These are phyloP conservation scores for Caenorhabditis japonica DNA, from an alignment of 2,888 invertebrate genomes.

Conservation along the genomic window DNA sequence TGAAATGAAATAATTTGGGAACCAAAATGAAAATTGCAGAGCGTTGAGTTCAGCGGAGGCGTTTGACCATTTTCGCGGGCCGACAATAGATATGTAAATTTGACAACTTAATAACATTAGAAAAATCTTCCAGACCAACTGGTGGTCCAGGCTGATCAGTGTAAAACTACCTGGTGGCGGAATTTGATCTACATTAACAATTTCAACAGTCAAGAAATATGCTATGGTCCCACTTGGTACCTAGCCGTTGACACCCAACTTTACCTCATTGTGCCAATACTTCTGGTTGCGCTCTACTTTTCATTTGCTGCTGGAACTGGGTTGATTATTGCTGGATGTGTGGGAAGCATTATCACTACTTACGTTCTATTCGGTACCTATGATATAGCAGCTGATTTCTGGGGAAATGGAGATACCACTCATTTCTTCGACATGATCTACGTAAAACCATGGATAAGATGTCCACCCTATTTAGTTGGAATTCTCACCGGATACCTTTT, in stretches of 20 bases:
- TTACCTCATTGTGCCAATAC: slow-evolving; percentile 47
- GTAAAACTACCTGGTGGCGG: slow-evolving; percentile 56
- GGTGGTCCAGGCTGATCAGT: slow-evolving; percentile 25
- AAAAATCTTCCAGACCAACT: slow-evolving; percentile 37
- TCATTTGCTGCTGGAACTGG: slow-evolving; percentile 36
- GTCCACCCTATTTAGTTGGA: slow-evolving; percentile 78
- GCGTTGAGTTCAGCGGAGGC: no score
- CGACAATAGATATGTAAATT: no score
- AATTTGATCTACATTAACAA: slow-evolving; percentile 69
- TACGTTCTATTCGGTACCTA: slow-evolving; percentile 13
- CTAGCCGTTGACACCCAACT: slow-evolving; percentile 55
- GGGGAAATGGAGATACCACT: slow-evolving; percentile 20
- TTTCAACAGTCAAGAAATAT: slow-evolving; percentile 27
- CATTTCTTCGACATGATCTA: slow-evolving; percentile 16
- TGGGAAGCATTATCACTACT: slow-evolving; percentile 21
- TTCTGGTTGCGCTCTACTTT: slow-evolving; percentile 44
- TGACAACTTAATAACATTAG: no score
- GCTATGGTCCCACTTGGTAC: slow-evolving; percentile 53
- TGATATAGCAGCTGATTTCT: slow-evolving; percentile 10
- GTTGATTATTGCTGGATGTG: slow-evolving; percentile 11
- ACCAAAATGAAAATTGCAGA: no score
- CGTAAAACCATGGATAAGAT: slow-evolving; percentile 75
- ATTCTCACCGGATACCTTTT: slow-evolving; percentile 77
- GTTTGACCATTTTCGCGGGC: no score
- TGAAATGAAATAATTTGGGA: no score